phyloP scores from a whole-genome alignment of 2,888 invertebrate genomes.

The Melipona bicolor region DNA sequence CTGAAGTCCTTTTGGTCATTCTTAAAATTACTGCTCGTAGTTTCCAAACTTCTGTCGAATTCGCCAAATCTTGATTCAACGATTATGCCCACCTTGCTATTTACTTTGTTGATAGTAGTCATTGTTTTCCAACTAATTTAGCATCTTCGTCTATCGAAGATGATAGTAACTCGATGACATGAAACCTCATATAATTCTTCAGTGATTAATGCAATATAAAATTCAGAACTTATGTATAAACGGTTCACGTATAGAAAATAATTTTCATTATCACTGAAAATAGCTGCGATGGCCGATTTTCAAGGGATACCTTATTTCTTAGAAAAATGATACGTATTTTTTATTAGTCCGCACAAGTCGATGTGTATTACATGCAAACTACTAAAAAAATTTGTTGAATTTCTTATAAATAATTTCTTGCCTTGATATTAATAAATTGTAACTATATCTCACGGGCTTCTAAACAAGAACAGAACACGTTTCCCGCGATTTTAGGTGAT shows the following conservation, averaged over 20 bases:
- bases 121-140: conserved; percentile 56
- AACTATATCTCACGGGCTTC: conserved; percentile 46
- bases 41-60: conserved; percentile 11
- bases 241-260: conserved; percentile 59
- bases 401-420: conserved; percentile 18
- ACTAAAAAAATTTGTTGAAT: background rate
- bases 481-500: conserved; percentile 80
- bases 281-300: conserved; percentile 67
- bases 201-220: conserved; percentile 14
- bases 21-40: conserved; percentile 30
- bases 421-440: conserved; percentile 51
- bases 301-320: conserved; percentile 65
- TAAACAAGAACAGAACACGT: conserved; percentile 71
- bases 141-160: conserved; percentile 44
- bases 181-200: conserved; percentile 31
- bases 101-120: conserved; percentile 56
- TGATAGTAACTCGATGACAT: conserved; percentile 7
- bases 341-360: background rate
- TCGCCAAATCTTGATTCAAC: conserved; percentile 42
- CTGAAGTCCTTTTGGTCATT: conserved; percentile 31
- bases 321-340: conserved; percentile 19
- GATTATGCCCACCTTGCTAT: conserved; percentile 52
- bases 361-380: conserved; percentile 18
- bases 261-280: conserved; percentile 69
- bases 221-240: conserved; percentile 18